Evolutionary conservation across 2,113 vertebrate species (phyloP), one percentile per base, ranked within the genome.

Genomic region (Origma solitaria): DNA sequence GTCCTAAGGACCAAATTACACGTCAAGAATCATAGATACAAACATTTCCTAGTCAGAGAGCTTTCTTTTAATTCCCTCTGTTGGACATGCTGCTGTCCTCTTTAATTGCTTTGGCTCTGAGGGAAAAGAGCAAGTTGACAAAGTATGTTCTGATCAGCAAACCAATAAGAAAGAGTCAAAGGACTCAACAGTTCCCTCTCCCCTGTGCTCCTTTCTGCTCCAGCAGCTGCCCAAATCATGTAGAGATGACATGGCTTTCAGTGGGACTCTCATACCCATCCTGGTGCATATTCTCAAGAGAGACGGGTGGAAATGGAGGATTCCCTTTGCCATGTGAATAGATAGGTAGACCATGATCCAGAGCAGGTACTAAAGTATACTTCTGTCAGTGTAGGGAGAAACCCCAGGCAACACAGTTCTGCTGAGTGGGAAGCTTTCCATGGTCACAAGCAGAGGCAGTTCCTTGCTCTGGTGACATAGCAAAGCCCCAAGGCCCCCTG

Each of bases 391-490:
- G 9, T 42, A 87, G 22, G n/a, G 37, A 84, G 53, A 79, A 89
- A 69, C 3, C 7, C 21, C 17, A 33, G 45, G 10, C 27, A n/a
- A 69, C 50, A 23, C 9, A n/a, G 19, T 25, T 40, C 24, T 28
- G 82, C 31, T 25, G 21, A 38, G 11, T 10, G 25, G 53, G 37
- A 54, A 51, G 8, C 17, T 82, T 88, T 60, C 73, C 7, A 2
- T 1, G 0, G 17, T 45, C 73, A 31, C 49, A 66, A 24, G 11
- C 3, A 3, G 37, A 72, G n/a, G 44, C 30, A 87, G 17, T 17
- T 62, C 42, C 47, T 89, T 66, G 16, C 27, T 68, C 37, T 4
- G 0, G 17, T 21, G 30, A 22, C 0, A 3, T 2, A 60, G 7
- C 42, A 58, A 83, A 86, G n/a, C 12, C 22, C 22, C 81, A 47